Evolutionary conservation across 2,113 vertebrate species (phyloP).

Genomic region (Xerus inauris): DNA sequence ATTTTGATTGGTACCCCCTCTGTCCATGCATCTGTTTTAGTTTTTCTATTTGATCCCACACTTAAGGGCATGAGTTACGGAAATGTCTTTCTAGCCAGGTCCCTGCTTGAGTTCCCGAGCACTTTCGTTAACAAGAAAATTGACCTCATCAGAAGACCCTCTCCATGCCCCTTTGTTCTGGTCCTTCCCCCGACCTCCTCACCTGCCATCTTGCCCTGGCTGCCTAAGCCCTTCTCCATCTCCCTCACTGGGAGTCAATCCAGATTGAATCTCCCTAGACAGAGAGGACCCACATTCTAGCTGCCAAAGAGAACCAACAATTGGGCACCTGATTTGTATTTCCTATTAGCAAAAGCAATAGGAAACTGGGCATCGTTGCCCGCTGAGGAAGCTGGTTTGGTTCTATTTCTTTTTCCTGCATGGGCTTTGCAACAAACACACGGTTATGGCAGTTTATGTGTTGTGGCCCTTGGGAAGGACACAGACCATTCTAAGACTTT

Average conservation of each 20-base stretch:
- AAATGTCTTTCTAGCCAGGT: too few relatives aligned
- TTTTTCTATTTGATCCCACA: too few relatives aligned
- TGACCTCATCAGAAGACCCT: too few relatives aligned
- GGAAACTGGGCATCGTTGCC: not conserved
- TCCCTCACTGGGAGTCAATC: not conserved
- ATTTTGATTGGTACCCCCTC: too few relatives aligned
- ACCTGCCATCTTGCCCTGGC: too few relatives aligned
- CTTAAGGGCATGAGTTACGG: too few relatives aligned
- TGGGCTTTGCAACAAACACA: not conserved
- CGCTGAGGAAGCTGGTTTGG: not conserved
- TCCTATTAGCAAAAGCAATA: not conserved
- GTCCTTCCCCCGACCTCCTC: too few relatives aligned
- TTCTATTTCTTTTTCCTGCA: not conserved
- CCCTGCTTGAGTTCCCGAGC: too few relatives aligned
- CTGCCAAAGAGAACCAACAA: not conserved
- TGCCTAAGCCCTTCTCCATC: too few relatives aligned
- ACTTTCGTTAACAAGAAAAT: too few relatives aligned
- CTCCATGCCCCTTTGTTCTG: too few relatives aligned
- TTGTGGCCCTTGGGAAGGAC: not conserved
- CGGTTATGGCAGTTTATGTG: not conserved
- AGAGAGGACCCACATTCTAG: not conserved
- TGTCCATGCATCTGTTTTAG: too few relatives aligned
- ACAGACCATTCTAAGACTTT: not conserved
- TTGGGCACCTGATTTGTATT: not conserved
- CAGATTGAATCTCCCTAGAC: not conserved